Evolutionary conservation across 2,113 vertebrate species (phyloP), one percentile per base, ranked within the genome.

Genomic region (Argyrosomus japonicus): DNA sequence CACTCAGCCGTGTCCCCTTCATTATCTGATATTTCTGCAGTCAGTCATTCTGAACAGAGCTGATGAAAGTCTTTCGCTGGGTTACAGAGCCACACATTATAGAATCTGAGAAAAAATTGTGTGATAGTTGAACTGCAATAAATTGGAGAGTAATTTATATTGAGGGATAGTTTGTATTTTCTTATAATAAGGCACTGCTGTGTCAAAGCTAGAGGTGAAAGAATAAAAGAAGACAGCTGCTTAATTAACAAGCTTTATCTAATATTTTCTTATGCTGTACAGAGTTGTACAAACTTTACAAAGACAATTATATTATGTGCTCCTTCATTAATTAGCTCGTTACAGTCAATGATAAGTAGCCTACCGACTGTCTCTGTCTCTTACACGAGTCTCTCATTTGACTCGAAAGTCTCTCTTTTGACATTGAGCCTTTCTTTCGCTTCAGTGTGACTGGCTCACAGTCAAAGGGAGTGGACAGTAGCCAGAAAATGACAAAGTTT

Each of bases 1-100:
- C 57, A 74, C 43, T 86, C 60, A 77, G 43, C 54, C 51, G 13
- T 73, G 60, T 77, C n/a, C 36, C 14, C 60, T 19, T 78, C 72
- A 79, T 83, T 68, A 75, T 67, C 43, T 79, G 29, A 71, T 75
- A 47, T 74, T 77, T 51, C 21, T 58, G 45, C 47, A 1, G 1
- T n/a, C 56, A 53, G 61, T 27, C 50, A 29, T 53, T 47, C 17
- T 53, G 57, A 79, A 36, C 61, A 56, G 50, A 75, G 67, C n/a
- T 73, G 56, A 61, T 69, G 23, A 3, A 50, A 77, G 57, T 71
- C 51, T 70, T 50, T 61, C 5, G 6, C n/a, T 21, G n/a, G 67
- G 47, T 53, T 70, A 67, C 48, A 67, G 43, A 36, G 27, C 21
- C 25, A 32, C 25, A 67, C 23, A 25, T 17, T 56, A 50, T 40